phyloP scores from a whole-genome alignment of 2,888 invertebrate genomes.

The Leptopilina myrica region DNA sequence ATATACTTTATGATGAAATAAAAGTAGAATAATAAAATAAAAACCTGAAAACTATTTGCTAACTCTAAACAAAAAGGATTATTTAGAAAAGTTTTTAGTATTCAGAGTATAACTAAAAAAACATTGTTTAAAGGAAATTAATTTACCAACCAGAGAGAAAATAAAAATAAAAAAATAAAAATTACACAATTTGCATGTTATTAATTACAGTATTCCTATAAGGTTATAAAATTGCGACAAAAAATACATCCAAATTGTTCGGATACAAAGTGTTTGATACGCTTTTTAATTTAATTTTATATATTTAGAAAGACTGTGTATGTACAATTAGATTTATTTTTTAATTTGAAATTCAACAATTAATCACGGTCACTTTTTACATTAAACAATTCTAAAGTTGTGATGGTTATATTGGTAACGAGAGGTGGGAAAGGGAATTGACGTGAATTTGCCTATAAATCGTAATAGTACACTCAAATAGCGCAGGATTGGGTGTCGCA shows the following conservation, averaged over 20 bases:
- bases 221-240: too few species aligned
- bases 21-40: background rate
- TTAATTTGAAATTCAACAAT: background rate
- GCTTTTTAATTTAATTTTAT: too few species aligned
- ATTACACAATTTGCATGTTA: too few species aligned
- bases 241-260: too few species aligned
- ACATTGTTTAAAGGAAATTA: background rate
- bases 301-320: too few species aligned
- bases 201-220: too few species aligned
- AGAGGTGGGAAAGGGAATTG: background rate
- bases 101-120: too few species aligned
- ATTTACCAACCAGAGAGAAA: background rate
- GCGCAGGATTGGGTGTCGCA: background rate
- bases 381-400: background rate
- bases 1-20: background rate
- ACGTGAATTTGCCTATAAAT: constrained; percentile 25
- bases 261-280: too few species aligned
- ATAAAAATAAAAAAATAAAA: background rate
- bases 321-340: background rate
- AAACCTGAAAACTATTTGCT: too few species aligned
- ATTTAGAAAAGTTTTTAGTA: background rate
- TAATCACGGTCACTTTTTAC: background rate
- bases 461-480: constrained; percentile 12
- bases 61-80: too few species aligned
- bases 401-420: background rate